phyloP scores from a whole-genome alignment of 2,797 vertebrate species.

The Diplodus sargus region DNA sequence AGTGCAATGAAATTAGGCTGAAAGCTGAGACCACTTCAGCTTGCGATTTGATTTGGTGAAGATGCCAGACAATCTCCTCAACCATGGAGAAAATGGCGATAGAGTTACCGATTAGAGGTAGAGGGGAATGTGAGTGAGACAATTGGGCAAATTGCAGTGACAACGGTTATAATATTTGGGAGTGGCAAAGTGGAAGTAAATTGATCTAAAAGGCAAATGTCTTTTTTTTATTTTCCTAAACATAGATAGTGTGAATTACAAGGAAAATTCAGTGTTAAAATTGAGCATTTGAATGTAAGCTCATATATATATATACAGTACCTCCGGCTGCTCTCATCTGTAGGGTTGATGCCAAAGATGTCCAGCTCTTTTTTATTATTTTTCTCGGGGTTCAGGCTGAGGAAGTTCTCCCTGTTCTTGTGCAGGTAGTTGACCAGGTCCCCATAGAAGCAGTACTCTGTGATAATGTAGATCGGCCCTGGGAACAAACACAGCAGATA shows the following conservation, averaged over 20 bases:
- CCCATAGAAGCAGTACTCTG: slow-evolving; percentile 99
- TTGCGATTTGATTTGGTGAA: slow-evolving; percentile 74
- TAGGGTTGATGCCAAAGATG: slow-evolving; percentile 96
- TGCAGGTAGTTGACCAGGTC: slow-evolving; percentile 99
- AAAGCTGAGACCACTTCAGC: slow-evolving; percentile 78
- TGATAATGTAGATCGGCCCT: slow-evolving; percentile 99
- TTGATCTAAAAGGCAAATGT: neutral
- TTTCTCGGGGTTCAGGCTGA: slow-evolving; percentile 91
- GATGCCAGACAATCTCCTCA: slow-evolving; percentile 71
- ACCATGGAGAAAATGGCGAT: slow-evolving; percentile 55
- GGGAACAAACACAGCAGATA: slow-evolving; percentile 57
- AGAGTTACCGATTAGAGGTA: slow-evolving; percentile 61
- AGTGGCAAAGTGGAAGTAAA: slow-evolving; percentile 10
- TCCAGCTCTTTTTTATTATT: slow-evolving; percentile 93
- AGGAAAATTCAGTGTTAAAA: neutral
- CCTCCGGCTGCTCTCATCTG: slow-evolving; percentile 97
- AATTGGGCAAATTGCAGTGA: slow-evolving; percentile 30
- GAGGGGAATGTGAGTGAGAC: slow-evolving; percentile 28
- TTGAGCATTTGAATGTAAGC: neutral
- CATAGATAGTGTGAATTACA: neutral
- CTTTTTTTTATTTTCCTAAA: neutral
- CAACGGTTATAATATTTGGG: slow-evolving; percentile 26
- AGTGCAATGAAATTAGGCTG: slow-evolving; percentile 66
- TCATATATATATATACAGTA: slow-evolving; percentile 52
- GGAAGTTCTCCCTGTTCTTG: slow-evolving; percentile 96